Conservation (phyloP, 2,113 vertebrate species). For the Lophura nycthemera region DNA sequence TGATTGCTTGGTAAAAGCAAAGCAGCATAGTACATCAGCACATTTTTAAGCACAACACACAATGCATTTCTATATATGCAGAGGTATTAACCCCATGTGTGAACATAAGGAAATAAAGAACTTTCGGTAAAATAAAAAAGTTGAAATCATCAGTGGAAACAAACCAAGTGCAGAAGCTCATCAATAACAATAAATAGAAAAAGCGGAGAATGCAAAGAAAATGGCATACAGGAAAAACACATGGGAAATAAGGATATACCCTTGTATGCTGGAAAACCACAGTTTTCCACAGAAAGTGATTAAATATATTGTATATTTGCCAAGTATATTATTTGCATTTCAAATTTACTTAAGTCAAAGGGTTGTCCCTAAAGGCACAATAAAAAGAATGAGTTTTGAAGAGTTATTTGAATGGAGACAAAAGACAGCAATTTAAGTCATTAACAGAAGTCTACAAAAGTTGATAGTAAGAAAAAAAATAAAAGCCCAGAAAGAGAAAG, state of each 20-base stretch:
- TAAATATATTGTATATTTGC: neutral
- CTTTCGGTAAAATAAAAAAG: neutral
- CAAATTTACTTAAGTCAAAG: neutral
- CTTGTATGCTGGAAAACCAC: neutral
- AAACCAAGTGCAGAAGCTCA: neutral
- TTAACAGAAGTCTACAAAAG: neutral
- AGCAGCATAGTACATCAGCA: neutral
- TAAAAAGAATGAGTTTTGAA: neutral
- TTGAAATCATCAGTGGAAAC: neutral
- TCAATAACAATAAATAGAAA: neutral
- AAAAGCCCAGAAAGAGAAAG: neutral
- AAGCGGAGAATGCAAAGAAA: neutral
- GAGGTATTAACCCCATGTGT: neutral
- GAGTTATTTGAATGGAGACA: conserved; percentile 30
- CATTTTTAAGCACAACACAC: neutral
- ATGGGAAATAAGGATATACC: neutral
- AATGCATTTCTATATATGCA: neutral
- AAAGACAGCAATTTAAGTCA: neutral
- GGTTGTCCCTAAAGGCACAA: neutral
- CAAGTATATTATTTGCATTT: neutral
- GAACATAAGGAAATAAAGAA: neutral
- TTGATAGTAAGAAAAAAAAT: conserved; percentile 1
- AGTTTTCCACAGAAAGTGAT: conserved; percentile 13
- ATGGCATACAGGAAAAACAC: neutral
- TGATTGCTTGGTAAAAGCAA: neutral